Evolutionary conservation across 2,113 vertebrate species (phyloP).

Genomic region (Danio rerio): DNA sequence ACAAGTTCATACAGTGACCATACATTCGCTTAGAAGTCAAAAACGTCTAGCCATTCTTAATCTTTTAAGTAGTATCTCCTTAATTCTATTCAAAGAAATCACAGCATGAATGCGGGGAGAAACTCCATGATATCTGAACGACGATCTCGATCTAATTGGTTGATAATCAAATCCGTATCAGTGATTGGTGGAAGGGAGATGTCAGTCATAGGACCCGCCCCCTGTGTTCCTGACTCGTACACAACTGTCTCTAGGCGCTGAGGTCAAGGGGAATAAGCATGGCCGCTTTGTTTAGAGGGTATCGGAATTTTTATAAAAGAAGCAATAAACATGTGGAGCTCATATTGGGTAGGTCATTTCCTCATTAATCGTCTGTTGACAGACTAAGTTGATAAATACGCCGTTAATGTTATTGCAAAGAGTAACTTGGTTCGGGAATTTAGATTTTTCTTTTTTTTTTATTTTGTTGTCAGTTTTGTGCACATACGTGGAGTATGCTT

Average conservation of each 20-base stretch:
- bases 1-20: neutral
- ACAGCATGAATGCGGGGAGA: neutral
- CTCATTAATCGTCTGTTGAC: conserved; percentile 63
- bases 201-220: conserved; percentile 51
- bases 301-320: conserved; percentile 66
- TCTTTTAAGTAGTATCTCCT: conserved; percentile 16
- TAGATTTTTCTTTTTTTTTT: neutral
- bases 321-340: conserved; percentile 69
- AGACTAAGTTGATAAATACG: conserved; percentile 66
- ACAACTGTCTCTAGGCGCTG: conserved; percentile 53
- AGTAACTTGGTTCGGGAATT: neutral
- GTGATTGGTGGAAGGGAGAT: conserved; percentile 57
- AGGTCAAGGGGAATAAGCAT: conserved; percentile 76
- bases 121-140: neutral
- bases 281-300: conserved; percentile 76
- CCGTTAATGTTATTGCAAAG: neutral
- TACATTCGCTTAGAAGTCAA: neutral
- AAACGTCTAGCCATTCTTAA: conserved; percentile 16
- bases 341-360: conserved; percentile 70
- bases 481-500: neutral
- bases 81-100: neutral
- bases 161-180: rapidly evolving
- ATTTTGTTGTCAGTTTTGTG: neutral
- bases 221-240: conserved; percentile 61
- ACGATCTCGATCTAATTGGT: conserved; percentile 62